These are phyloP conservation scores for Acyrthosiphon pisum DNA, from an alignment of 1,140 invertebrate genomes.

Conservation along the genomic window DNA sequence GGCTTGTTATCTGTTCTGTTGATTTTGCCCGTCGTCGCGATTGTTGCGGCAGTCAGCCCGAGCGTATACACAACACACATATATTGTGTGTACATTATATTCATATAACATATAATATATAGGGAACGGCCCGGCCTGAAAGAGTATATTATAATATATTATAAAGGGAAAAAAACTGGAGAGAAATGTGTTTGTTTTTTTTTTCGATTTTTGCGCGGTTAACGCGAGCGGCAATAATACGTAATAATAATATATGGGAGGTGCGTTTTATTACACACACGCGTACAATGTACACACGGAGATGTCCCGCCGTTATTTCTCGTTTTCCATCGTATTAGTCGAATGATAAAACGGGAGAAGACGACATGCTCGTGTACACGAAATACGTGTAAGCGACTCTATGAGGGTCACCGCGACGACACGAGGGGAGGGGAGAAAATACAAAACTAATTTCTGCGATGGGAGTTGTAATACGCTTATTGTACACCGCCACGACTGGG, in stretches of 20 bases:
- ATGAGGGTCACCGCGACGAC: too few species aligned
- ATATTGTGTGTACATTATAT: neutral
- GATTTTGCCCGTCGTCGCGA: neutral
- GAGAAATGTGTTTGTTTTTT: neutral
- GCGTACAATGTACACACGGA: neutral
- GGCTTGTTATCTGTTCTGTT: constrained; percentile 21
- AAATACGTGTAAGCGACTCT: neutral
- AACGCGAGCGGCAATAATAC: neutral
- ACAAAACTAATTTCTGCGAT: neutral
- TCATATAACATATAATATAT: neutral
- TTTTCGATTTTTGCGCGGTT: neutral
- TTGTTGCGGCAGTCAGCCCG: neutral
- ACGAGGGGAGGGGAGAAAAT: neutral
- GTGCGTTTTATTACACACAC: neutral
- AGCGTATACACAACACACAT: too few species aligned
- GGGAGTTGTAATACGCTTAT: neutral
- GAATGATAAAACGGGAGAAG: too few species aligned
- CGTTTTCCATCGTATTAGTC: neutral
- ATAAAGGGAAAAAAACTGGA: neutral
- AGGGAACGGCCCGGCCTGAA: too few species aligned
- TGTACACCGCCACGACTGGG: neutral
- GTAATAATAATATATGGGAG: too few species aligned
- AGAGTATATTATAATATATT: too few species aligned
- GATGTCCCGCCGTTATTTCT: neutral
- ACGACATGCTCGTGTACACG: neutral